Evolutionary conservation across 2,797 vertebrate genomes (phyloP).

Genomic region (Agapornis canus): DNA sequence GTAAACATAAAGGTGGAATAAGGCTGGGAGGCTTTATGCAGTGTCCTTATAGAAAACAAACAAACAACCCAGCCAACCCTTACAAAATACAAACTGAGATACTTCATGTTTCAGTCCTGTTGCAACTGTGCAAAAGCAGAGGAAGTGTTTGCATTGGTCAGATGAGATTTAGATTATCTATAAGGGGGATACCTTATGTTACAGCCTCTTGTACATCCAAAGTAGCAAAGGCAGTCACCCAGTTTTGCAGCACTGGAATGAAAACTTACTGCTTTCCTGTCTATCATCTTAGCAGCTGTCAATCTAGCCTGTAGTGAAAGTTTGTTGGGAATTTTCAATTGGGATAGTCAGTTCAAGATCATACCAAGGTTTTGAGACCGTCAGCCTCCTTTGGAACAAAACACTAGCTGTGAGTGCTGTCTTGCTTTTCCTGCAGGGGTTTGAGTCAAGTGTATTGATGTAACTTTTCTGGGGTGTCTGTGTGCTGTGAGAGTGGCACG

Average conservation of each 20-base stretch:
- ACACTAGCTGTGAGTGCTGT: fast-evolving
- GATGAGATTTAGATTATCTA: not conserved
- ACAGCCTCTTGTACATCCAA: not conserved
- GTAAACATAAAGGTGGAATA: not conserved
- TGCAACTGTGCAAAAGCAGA: not conserved
- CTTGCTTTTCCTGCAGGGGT: not conserved
- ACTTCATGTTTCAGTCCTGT: not conserved
- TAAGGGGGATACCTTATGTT: not conserved
- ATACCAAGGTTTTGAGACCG: not conserved
- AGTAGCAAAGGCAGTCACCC: not conserved
- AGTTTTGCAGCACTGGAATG: not conserved
- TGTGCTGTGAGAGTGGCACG: not conserved
- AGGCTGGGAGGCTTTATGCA: not conserved
- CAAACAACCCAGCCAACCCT: not conserved
- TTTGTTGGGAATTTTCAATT: not conserved
- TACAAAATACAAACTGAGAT: not conserved
- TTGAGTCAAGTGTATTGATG: not conserved
- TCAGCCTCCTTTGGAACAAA: not conserved
- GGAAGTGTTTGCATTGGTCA: not conserved
- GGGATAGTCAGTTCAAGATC: not conserved
- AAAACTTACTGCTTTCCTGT: not conserved
- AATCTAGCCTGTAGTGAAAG: not conserved
- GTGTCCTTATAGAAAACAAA: fast-evolving
- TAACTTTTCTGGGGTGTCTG: fast-evolving
- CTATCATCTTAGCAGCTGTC: not conserved